A percentile compares a stretch with the other conserved stretches of the same genome.
These are phyloP conservation scores for Bombus affinis DNA, from an alignment of 1,140 invertebrate species.

Conservation along the genomic window DNA sequence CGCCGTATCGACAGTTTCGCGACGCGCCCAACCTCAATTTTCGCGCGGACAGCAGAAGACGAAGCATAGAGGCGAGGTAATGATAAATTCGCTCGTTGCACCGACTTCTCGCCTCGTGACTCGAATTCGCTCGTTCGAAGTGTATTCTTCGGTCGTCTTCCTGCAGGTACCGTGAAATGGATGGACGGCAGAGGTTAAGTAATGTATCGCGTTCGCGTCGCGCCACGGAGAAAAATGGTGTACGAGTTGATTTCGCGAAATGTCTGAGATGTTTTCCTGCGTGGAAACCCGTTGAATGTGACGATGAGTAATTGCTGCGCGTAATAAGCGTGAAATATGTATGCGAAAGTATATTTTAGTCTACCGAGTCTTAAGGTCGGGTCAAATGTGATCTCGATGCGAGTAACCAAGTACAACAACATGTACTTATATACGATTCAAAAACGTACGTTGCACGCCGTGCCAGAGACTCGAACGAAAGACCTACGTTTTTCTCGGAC, in stretches of 20 bases:
- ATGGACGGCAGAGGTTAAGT: slow-evolving; percentile 4
- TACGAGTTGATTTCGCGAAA: background rate
- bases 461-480: too few species aligned
- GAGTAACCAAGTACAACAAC: too few species aligned
- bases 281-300: background rate
- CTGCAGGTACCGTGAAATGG: background rate
- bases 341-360: background rate
- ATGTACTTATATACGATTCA: accelerated
- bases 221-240: background rate
- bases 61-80: background rate
- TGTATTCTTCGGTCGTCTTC: background rate
- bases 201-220: background rate
- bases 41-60: background rate
- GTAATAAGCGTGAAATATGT: background rate
- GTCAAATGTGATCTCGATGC: background rate
- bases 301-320: background rate
- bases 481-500: too few species aligned
- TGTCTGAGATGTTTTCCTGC: background rate
- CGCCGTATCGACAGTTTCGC: too few species aligned
- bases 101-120: slow-evolving; percentile 2
- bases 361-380: accelerated
- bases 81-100: background rate
- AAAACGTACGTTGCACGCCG: too few species aligned
- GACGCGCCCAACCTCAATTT: too few species aligned
- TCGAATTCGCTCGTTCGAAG: background rate